Conservation (phyloP, 2,113 vertebrate species). For the Thunnus maccoyii region DNA sequence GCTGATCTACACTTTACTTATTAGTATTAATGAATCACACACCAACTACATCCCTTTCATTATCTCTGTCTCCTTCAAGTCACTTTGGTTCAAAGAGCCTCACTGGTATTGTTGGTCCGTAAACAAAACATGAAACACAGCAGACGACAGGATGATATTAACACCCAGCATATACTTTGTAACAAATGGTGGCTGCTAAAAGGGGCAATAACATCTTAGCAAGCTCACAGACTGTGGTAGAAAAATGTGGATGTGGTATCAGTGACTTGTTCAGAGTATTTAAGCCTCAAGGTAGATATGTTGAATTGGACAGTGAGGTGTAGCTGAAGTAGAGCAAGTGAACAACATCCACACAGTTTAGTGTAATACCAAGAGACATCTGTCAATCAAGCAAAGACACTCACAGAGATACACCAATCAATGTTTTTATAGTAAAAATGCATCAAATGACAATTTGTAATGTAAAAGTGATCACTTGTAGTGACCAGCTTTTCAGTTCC, state of each 20-base stretch:
- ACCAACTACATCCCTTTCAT: constrained; percentile 36
- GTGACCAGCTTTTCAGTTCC: no score
- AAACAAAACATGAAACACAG: constrained; percentile 47
- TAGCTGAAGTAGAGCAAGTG: not conserved
- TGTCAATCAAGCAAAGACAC: not conserved
- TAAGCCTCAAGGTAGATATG: not conserved
- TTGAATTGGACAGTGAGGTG: not conserved
- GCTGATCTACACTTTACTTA: constrained; percentile 28
- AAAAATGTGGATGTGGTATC: not conserved
- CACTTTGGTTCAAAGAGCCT: constrained; percentile 49
- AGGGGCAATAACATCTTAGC: not conserved
- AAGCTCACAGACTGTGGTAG: not conserved
- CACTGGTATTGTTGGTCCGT: constrained; percentile 2
- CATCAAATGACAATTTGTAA: no score
- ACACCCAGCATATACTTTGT: not conserved
- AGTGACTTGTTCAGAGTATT: not conserved
- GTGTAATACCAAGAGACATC: not conserved
- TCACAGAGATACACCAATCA: not conserved
- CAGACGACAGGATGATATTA: constrained; percentile 8
- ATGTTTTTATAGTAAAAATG: not conserved
- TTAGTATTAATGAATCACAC: constrained; percentile 65
- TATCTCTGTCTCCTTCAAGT: constrained; percentile 30
- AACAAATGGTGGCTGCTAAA: not conserved
- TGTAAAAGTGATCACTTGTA: no score
- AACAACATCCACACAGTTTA: not conserved